Percentiles rank a stretch among this genome's conserved stretches.
Evolutionary conservation across 2,888 invertebrate species (phyloP).

Genomic region (Keiferia lycopersicella): DNA sequence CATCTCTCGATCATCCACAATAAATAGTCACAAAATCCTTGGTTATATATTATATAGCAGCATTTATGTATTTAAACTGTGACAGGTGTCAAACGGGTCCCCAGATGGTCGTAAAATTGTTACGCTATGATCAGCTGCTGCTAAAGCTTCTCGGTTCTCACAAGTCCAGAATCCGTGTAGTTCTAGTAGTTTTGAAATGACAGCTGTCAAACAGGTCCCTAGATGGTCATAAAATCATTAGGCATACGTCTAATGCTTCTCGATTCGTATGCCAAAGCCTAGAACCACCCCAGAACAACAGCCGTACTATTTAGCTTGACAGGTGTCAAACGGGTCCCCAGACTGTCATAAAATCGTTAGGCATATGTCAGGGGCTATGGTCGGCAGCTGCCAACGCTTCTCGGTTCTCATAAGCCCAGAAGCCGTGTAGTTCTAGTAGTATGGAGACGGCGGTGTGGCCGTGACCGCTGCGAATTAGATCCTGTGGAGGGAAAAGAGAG

Average conservation of each 20-base stretch:
- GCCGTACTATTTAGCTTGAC: slow-evolving; percentile 92
- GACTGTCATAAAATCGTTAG: background rate
- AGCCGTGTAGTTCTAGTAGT: slow-evolving; percentile 96
- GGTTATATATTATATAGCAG: slow-evolving; percentile 39
- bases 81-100: too few relatives aligned
- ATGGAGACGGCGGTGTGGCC: slow-evolving; percentile 97
- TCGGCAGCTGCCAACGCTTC: slow-evolving; percentile 89
- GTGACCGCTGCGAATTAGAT: slow-evolving; percentile 92
- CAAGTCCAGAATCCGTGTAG: slow-evolving; percentile 98
- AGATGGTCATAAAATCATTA: background rate
- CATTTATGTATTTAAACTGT: too few relatives aligned
- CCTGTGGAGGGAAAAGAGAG: slow-evolving; percentile 52
- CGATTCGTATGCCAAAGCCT: slow-evolving; percentile 94
- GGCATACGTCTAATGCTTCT: slow-evolving; percentile 28
- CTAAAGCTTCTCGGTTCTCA: slow-evolving; percentile 82
- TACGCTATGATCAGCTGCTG: slow-evolving; percentile 76
- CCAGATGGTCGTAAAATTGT: too few relatives aligned
- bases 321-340: slow-evolving; percentile 73
- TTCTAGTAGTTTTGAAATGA: slow-evolving; percentile 96
- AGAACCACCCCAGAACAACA: slow-evolving; percentile 98
- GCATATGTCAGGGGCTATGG: slow-evolving; percentile 60
- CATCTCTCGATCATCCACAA: background rate
- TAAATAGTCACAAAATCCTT: background rate
- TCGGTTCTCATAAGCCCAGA: slow-evolving; percentile 98
- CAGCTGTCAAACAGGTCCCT: slow-evolving; percentile 79